These are phyloP conservation scores for Amblyraja radiata DNA, from an alignment of 2,797 vertebrate genomes.

Conservation along the genomic window DNA sequence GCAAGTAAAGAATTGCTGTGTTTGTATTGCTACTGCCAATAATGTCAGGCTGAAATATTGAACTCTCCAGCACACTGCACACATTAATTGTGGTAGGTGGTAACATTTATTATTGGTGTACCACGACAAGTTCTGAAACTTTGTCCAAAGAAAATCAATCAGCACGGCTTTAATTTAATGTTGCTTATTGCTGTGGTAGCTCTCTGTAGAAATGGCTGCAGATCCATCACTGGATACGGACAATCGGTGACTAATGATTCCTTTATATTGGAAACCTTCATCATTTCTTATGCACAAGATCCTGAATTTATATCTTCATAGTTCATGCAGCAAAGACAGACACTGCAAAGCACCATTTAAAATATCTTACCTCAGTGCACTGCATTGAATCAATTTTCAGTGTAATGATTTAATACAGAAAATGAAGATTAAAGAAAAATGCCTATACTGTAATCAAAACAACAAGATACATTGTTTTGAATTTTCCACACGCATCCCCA, in stretches of 20 bases:
- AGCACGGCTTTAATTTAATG: neutral
- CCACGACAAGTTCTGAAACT: neutral
- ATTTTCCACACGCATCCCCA: neutral
- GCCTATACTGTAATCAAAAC: neutral
- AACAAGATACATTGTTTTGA: neutral
- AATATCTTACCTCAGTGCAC: neutral
- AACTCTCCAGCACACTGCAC: neutral
- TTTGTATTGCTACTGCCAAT: slow-evolving; percentile 12
- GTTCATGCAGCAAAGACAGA: neutral
- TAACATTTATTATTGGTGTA: neutral
- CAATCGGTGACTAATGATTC: neutral
- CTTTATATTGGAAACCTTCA: neutral
- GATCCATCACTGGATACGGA: too few relatives aligned
- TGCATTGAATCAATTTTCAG: neutral
- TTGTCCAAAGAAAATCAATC: slow-evolving; percentile 27
- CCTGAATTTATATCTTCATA: neutral
- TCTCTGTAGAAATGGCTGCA: neutral
- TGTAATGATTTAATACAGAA: neutral
- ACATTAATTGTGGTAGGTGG: neutral
- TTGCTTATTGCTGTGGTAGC: neutral
- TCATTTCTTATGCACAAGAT: neutral
- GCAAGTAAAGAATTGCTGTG: neutral
- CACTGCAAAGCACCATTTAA: neutral
- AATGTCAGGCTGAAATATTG: neutral
- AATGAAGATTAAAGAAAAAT: neutral